These are phyloP conservation scores for Crax fasciolata DNA, from an alignment of 2,797 vertebrate genomes.

Conservation along the genomic window DNA sequence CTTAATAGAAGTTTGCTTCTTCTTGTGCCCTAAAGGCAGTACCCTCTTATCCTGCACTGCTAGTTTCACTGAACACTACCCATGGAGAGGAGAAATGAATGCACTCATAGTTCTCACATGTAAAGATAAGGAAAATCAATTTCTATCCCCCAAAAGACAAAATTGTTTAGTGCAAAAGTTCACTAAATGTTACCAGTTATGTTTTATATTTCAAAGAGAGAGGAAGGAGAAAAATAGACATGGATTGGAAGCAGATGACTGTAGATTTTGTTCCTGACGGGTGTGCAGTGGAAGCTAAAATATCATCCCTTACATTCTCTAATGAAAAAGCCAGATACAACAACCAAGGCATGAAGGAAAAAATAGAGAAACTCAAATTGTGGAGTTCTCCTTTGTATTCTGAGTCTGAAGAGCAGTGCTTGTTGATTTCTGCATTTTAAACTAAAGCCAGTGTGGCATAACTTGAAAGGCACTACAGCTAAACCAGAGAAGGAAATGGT, in stretches of 20 bases:
- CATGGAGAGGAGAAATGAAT: neutral
- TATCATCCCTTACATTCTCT: neutral
- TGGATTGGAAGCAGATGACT: neutral
- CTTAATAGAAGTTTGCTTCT: neutral
- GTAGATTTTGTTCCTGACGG: neutral
- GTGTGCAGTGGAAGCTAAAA: neutral
- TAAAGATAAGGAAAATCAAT: slow-evolving; percentile 27
- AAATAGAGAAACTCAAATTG: neutral
- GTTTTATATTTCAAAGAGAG: neutral
- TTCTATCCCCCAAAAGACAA: neutral
- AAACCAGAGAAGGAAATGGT: neutral
- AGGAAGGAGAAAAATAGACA: neutral
- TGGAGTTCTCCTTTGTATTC: neutral
- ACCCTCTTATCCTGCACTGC: neutral
- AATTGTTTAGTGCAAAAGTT: slow-evolving; percentile 1
- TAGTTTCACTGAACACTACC: neutral
- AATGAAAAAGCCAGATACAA: neutral
- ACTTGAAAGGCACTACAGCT: neutral
- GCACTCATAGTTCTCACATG: neutral
- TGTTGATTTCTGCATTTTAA: neutral
- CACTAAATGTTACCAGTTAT: neutral
- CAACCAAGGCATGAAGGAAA: neutral
- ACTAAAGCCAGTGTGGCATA: no score
- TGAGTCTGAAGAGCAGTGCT: neutral
- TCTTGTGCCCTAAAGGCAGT: neutral